A percentile compares a stretch with the other conserved stretches of the same genome.
phyloP scores from a whole-genome alignment of 2,888 invertebrate species.

The Pyrocoelia pectoralis region DNA sequence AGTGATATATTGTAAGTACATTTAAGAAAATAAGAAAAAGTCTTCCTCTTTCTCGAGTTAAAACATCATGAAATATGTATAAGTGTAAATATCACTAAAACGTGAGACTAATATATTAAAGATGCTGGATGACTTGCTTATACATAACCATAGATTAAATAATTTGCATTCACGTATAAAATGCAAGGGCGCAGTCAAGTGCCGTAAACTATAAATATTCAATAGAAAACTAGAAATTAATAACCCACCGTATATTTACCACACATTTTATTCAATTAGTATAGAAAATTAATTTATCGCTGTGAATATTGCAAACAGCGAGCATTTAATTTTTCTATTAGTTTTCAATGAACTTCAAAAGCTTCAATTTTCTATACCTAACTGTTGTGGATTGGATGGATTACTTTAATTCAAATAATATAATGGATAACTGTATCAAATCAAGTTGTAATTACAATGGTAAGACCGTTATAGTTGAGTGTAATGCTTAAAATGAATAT shows the following conservation, averaged over 20 bases:
- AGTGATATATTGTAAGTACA: too few species aligned
- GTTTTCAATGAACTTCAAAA: background rate
- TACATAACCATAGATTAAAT: constrained; percentile 3
- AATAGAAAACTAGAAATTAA: constrained; percentile 2
- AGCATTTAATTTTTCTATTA: too few species aligned
- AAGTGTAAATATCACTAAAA: background rate
- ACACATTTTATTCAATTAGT: constrained; percentile 9
- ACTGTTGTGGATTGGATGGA: background rate
- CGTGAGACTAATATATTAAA: constrained; percentile 11
- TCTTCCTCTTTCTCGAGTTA: background rate
- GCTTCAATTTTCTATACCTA: background rate
- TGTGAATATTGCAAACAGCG: too few species aligned
- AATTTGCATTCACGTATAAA: constrained; percentile 4
- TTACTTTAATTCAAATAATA: constrained; percentile 1
- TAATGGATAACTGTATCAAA: background rate
- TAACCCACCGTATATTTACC: too few species aligned
- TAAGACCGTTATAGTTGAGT: background rate
- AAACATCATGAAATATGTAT: constrained; percentile 10
- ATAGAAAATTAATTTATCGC: background rate
- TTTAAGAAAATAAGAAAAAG: too few species aligned
- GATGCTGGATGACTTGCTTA: background rate
- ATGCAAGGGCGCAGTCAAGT: constrained; percentile 7
- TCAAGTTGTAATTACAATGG: background rate
- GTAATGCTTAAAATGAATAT: background rate
- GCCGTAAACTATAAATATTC: background rate